These are phyloP conservation scores for Pegea sp. DNA, from an alignment of 23 tunicate genomes.

Conservation along the genomic window DNA sequence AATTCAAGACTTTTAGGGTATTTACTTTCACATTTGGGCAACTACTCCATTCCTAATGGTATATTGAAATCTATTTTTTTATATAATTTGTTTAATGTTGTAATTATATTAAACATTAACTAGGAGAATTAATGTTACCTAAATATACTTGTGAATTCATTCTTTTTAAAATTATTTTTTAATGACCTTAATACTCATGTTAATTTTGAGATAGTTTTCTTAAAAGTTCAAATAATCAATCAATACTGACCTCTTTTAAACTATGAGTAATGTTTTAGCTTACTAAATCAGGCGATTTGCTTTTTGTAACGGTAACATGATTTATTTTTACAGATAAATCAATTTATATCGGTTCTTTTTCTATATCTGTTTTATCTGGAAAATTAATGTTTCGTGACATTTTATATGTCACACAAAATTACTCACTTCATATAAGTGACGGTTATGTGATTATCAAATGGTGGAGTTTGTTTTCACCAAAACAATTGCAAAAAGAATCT, in stretches of 20 bases:
- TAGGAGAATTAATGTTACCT: neutral
- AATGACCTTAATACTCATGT: neutral
- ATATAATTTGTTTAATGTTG: neutral
- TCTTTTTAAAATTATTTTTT: neutral
- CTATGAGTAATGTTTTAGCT: no score
- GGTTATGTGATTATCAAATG: constrained; percentile 82
- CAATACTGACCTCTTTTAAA: no score
- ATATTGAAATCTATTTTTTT: neutral
- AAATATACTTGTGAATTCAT: neutral
- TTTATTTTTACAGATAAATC: constrained; percentile 29
- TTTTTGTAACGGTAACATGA: neutral
- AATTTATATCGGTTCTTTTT: constrained; percentile 47
- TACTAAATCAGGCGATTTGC: neutral
- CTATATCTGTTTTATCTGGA: constrained; percentile 62
- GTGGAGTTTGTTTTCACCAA: constrained; percentile 71
- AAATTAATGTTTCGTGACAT: constrained; percentile 92
- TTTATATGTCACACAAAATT: constrained; percentile 31
- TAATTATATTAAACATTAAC: no score
- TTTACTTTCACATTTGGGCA: constrained; percentile 25
- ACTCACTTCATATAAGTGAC: constrained; percentile 40
- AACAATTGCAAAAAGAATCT: constrained; percentile 26
- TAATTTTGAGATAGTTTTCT: neutral
- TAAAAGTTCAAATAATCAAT: no score
- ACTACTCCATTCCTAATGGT: constrained; percentile 49
- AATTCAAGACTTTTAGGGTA: constrained; percentile 70